A percentile compares a stretch with the other conserved stretches of the same genome.
Evolutionary conservation across 2,797 vertebrate genomes (phyloP).

Genomic region (Protonibea diacanthus): DNA sequence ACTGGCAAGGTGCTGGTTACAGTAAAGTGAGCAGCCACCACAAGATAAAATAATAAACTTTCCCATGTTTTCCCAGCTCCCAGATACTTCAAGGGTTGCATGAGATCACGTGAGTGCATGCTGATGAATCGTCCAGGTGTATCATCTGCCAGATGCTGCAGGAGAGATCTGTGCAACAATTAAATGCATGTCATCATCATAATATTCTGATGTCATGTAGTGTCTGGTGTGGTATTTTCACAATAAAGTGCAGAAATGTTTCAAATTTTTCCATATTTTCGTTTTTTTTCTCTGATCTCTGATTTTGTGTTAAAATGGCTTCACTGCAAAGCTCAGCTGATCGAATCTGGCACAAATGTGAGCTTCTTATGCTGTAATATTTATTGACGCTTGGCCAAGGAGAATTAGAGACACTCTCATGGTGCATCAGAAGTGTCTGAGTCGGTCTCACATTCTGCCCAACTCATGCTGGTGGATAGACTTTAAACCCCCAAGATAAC

Average conservation of each 20-base stretch:
- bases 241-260: conserved; percentile 8
- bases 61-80: background rate
- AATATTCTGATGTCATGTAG: background rate
- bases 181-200: background rate
- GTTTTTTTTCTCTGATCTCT: too few relatives aligned
- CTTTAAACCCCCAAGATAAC: too few relatives aligned
- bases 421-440: too few relatives aligned
- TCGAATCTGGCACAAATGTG: background rate
- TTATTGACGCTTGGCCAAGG: too few relatives aligned
- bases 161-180: background rate
- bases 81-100: background rate
- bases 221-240: background rate
- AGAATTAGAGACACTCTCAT: too few relatives aligned
- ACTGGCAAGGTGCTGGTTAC: background rate
- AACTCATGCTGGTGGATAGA: too few relatives aligned
- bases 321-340: background rate
- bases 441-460: too few relatives aligned
- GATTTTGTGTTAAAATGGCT: too few relatives aligned
- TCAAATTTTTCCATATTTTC: background rate
- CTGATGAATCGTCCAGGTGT: background rate
- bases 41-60: background rate
- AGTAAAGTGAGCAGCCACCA: background rate
- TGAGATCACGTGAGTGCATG: background rate
- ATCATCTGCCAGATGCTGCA: background rate
- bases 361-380: too few relatives aligned